These are phyloP conservation scores for Ectropis crepuscularia DNA, from an alignment of 2,888 invertebrate species.

Conservation along the genomic window DNA sequence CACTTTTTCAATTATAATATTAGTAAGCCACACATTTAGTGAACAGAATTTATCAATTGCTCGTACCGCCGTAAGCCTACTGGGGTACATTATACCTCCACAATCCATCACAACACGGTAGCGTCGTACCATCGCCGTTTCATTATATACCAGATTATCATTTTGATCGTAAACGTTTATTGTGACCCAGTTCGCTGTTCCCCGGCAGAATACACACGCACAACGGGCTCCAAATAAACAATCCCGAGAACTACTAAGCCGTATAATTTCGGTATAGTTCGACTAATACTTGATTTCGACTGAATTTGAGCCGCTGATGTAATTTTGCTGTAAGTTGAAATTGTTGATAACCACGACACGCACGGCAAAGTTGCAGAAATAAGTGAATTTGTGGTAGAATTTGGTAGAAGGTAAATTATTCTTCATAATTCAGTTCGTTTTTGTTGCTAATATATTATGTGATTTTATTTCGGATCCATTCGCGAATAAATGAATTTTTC, in stretches of 20 bases:
- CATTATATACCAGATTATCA: slow-evolving; percentile 71
- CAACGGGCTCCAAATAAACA: slow-evolving; percentile 45
- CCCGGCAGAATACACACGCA: slow-evolving; percentile 63
- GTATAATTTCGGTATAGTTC: slow-evolving; percentile 39
- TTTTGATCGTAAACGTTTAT: slow-evolving; percentile 71
- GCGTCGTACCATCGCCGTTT: slow-evolving; percentile 56
- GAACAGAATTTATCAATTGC: slow-evolving; percentile 4
- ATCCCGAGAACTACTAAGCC: slow-evolving; percentile 31
- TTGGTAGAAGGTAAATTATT: background rate
- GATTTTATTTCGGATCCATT: no score
- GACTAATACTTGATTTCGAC: slow-evolving; percentile 25
- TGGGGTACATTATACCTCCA: slow-evolving; percentile 34
- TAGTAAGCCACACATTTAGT: background rate
- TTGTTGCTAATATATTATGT: no score
- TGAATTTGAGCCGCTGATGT: slow-evolving; percentile 23
- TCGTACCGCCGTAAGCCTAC: slow-evolving; percentile 18
- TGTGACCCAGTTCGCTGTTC: slow-evolving; percentile 70
- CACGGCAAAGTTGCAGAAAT: slow-evolving; percentile 12
- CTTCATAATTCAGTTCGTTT: background rate
- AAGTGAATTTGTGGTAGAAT: slow-evolving; percentile 11
- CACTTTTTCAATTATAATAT: background rate
- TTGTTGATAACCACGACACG: slow-evolving; percentile 32
- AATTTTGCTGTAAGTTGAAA: slow-evolving; percentile 22
- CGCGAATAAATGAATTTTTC: no score
- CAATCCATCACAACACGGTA: slow-evolving; percentile 41